Evolutionary conservation across 2,888 invertebrate genomes (phyloP), one percentile per base, ranked within the genome.

Genomic region (Salticus scenicus): DNA sequence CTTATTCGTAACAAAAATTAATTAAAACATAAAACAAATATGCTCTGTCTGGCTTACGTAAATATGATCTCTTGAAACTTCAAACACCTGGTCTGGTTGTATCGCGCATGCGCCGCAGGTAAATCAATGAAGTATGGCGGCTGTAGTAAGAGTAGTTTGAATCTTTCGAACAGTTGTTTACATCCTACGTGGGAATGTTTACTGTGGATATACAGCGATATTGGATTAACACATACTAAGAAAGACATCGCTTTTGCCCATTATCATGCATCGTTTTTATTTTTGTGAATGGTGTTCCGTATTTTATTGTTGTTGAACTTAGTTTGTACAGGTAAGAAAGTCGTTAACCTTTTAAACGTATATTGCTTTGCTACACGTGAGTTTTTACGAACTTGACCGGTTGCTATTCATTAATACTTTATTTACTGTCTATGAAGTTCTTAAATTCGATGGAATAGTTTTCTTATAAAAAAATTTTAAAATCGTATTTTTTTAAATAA

Each of bases 281-380:
- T 33, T 14, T 14, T 72, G 30, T 72, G 33, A 37, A 66, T 83
- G 76, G 66, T 83, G 75, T 67, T 66, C 72, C 47, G 77, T 72
- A 72, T 83, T 82, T 72, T 51, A 28, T 76, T 72, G 76, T 51
- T 41, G 72, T 42, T 51, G 70, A 77, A 57, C 77, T 57, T 76
- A 83, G 71, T 83, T 83, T 83, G 77, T 77, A 83, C 83, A 83
- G 83, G 83, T 83, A 83, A 83, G 73, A 73, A 73, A 73, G 83
- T 83, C 83, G 83, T 83, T 83, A 83, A 83, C 83, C 83, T 83
- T 83, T 47, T 17, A 24, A 47, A 75, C 74, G 66, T 72, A 64
- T 75, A 47, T 77, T 83, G 47, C 76, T 76, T 69, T 74, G 73
- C 73, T 66, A 77, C 66, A 70, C 71, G 83, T 41, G 64, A 51